Base-by-base conservation (phyloP, 1,140 invertebrate species). In the Habropoda laboriosa region DNA sequence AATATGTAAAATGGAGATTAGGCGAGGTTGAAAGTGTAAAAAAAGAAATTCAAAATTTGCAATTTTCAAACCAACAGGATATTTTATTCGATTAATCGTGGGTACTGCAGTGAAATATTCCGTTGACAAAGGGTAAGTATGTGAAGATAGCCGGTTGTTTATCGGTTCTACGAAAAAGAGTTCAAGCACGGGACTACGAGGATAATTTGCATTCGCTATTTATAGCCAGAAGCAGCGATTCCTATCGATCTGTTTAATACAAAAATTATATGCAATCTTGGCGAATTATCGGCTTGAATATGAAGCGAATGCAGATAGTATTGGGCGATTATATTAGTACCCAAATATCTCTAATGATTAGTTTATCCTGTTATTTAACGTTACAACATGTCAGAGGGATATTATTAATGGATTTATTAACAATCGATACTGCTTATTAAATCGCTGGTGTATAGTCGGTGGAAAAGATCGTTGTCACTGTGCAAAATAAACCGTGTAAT, bases 201-300 rank as follows among this genome's bases (percentile, higher is more conserved):
- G 16, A 16, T 42, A 45, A 79, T 79, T 84, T 84, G 63, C 82
- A 83, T 84, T 74, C 74, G 70, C 75, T 84, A 74, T 21, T 35
- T 38, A 13, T 55, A 72, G 74, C 64, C 55, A 27, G 35, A 1
- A 63, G 68, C 75, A 45, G 51, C 45, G 60, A 79, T 73, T 73
- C 30, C 55, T 49, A 66, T 82, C 80, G 40, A 30, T 66, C 63
- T 82, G 51, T 79, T 84, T 45, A 30, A 49, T 66, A 63, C 61
- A 68, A 38, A 79, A 84, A 82, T 84, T 84, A 64, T 27, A 51
- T 38, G 63, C 71, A 79, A 84, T 82, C 68, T 84, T 0, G 13
- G 21, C 16, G 21, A 67, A 61, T 79, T 72, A 83, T 51, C 75
- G 24, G 16, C 49, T 24, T 53, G 63, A 67, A 83, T 73, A 70